These are phyloP conservation scores for Panagrolaimus sp. DNA, from an alignment of 1,140 invertebrate species.

Conservation along the genomic window DNA sequence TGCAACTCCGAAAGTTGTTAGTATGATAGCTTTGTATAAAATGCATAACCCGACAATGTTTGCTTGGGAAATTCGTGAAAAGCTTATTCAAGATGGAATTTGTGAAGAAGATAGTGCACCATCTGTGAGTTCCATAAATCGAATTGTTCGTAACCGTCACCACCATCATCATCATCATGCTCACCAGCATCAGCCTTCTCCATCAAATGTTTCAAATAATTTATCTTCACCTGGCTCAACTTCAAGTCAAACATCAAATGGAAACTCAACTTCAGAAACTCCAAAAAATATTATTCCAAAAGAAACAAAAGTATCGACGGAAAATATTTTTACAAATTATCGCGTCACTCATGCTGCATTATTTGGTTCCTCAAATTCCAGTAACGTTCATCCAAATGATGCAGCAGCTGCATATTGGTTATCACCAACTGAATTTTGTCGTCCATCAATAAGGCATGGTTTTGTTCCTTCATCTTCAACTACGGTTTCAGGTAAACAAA, in stretches of 20 bases:
- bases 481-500: too few species aligned
- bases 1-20: conserved; percentile 92
- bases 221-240: background rate
- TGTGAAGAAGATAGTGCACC: conserved; percentile 98
- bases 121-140: conserved; percentile 96
- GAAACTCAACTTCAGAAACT: background rate
- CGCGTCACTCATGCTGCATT: conserved; percentile 5
- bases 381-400: background rate
- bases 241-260: conserved; percentile 3
- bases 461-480: background rate
- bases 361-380: background rate
- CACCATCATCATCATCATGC: background rate
- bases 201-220: conserved; percentile 3
- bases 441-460: background rate
- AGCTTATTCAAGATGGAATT: conserved; percentile 87
- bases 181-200: background rate
- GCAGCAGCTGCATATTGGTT: conserved; percentile 12
- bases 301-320: background rate
- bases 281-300: background rate
- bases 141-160: conserved; percentile 60
- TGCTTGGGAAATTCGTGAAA: conserved; percentile 97
- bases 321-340: background rate
- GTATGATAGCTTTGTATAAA: conserved; percentile 96
- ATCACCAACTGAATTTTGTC: conserved; percentile 6
- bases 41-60: conserved; percentile 99